Conservation (phyloP, 2,797 vertebrate genomes). For the Phoxinus dragarum region DNA sequence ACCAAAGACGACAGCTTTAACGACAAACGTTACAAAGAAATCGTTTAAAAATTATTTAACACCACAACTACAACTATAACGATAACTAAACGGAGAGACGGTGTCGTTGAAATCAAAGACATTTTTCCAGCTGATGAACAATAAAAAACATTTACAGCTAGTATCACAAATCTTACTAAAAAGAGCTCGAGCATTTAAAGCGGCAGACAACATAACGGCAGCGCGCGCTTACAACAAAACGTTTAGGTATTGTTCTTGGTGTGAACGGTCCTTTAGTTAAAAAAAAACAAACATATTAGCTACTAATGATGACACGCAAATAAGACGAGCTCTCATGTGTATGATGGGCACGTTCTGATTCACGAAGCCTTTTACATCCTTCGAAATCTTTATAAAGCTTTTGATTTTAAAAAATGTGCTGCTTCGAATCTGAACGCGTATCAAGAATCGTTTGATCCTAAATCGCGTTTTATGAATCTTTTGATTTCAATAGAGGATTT, state of each 20-base stretch:
- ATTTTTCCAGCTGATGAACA: background rate
- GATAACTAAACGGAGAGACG: background rate
- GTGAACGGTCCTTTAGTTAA: background rate
- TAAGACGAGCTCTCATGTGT: background rate
- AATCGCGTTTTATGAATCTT: background rate
- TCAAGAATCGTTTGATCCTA: background rate
- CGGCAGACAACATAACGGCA: background rate
- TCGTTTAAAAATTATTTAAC: background rate
- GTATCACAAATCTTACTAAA: background rate
- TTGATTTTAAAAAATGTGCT: background rate
- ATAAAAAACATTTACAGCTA: background rate
- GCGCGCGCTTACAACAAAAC: background rate
- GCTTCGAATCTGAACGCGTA: background rate
- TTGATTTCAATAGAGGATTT: too few relatives aligned
- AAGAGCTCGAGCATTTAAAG: background rate
- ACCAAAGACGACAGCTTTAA: background rate
- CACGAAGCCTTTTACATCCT: background rate
- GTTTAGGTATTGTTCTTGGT: background rate
- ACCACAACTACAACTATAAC: background rate
- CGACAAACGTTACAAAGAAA: background rate
- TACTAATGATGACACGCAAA: background rate
- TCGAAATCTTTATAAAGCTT: background rate
- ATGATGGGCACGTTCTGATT: background rate
- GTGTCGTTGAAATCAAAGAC: too few relatives aligned
- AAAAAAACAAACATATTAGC: too few relatives aligned